Percentiles rank a stretch among this genome's conserved stretches.
These are phyloP conservation scores for Zaprionus nigranus DNA, from an alignment of 1,140 invertebrate species.

Conservation along the genomic window DNA sequence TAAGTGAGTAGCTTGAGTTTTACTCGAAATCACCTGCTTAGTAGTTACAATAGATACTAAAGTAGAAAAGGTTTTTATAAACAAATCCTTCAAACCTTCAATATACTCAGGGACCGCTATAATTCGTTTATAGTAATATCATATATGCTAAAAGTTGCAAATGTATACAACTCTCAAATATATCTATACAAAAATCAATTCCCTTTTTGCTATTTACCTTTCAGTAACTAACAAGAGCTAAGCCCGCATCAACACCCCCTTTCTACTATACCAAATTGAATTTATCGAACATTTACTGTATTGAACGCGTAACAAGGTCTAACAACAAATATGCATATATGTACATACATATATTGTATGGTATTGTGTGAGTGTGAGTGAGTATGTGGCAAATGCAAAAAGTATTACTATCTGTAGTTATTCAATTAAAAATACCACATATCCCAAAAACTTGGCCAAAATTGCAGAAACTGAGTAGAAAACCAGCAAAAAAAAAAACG, in stretches of 20 bases:
- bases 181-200: neutral
- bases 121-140: no score
- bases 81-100: no score
- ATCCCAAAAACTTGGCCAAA: constrained; percentile 47
- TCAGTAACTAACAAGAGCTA: neutral
- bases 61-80: no score
- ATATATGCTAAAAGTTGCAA: no score
- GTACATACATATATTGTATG: no score
- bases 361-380: neutral
- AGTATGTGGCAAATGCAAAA: constrained; percentile 25
- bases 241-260: neutral
- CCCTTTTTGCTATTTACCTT: neutral
- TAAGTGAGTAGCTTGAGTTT: no score
- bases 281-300: constrained; percentile 9
- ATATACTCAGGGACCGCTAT: no score
- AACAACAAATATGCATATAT: constrained; percentile 14
- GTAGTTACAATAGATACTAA: no score
- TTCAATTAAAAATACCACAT: constrained; percentile 74
- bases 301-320: constrained; percentile 29
- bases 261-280: neutral
- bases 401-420: constrained; percentile 65
- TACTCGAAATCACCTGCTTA: no score
- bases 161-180: no score
- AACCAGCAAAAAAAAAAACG: constrained; percentile 17
- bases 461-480: constrained; percentile 7